Conservation (phyloP, 2,888 invertebrate genomes). For the Sphaerophoria taeniata region DNA sequence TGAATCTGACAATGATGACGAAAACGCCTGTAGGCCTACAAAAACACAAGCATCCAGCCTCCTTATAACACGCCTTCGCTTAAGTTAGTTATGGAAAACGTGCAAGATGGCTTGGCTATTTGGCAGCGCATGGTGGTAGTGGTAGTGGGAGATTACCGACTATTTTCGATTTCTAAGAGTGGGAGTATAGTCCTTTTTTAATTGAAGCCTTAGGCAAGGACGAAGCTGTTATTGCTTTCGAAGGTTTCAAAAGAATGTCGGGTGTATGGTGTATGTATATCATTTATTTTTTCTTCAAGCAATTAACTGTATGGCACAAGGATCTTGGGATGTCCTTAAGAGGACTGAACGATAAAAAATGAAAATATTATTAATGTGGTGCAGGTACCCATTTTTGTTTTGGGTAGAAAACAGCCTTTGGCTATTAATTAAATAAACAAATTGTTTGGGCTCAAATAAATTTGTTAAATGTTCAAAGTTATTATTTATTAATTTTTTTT, state of each 20-base stretch:
- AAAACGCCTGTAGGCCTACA: slow-evolving; percentile 47
- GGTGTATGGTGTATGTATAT: too few relatives aligned
- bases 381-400: slow-evolving; percentile 40
- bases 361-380: background rate
- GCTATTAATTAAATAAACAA: too few relatives aligned
- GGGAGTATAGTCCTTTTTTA: slow-evolving; percentile 61
- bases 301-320: slow-evolving; percentile 52
- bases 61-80: slow-evolving; percentile 12
- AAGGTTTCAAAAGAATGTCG: slow-evolving; percentile 51
- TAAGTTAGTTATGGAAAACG: slow-evolving; percentile 26
- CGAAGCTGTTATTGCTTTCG: slow-evolving; percentile 45
- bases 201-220: slow-evolving; percentile 64
- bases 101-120: slow-evolving; percentile 21
- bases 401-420: background rate
- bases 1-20: slow-evolving; percentile 45
- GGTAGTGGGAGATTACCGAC: too few relatives aligned
- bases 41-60: slow-evolving; percentile 34
- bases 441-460: too few relatives aligned
- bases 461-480: too few relatives aligned
- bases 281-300: slow-evolving; percentile 18
- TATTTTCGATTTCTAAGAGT: too few relatives aligned
- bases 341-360: background rate
- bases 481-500: too few relatives aligned
- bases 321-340: slow-evolving; percentile 8
- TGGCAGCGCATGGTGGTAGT: slow-evolving; percentile 26